Evolutionary conservation across 2,113 vertebrate species (phyloP), one percentile per base, ranked within the genome.

Genomic region (Paratilapia polleni): DNA sequence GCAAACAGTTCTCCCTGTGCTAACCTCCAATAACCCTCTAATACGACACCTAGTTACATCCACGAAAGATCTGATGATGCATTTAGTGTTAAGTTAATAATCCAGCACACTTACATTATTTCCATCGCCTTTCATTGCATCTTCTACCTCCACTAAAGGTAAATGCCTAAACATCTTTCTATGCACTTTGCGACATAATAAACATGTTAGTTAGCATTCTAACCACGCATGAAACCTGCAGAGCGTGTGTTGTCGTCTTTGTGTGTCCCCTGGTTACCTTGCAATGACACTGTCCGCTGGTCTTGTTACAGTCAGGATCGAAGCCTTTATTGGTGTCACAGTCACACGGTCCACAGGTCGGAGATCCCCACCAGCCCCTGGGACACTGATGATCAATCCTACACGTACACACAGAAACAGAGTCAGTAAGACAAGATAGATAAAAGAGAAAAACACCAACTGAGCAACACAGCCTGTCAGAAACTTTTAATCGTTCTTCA

Each of bases 321-420:
- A 99, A 99, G 77, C 98, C 98, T 92, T 98, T 99, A 84, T 91
- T 96, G 73, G 95, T 91, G 77, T 99, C 97, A 89, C 98, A 99
- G 96, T 98, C 96, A 91, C 98, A 99, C 1, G 98, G 98, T 52
- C 98, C 98, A 14, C 98, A 99, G 61, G 96, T 96, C 1, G 97
- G 97, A 92, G 94, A 98, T 6, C 98, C 98, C 98, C 98, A 99
- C 98, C 98, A 99, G 17, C 98, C 98, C 82, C 97, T 96, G 0
- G 98, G 98, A 86, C 98, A 99, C 83, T 99, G 98, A 90, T 98
- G 98, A 91, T 99, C 97, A 91, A 97, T 97, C 95, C 98, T 99
- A 56, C 31, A 89, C 34, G 79, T 22, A 88, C 13, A 85, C 73
- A 82, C 58, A 82, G 57, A 82, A 13, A 15, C 31, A 57, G 19